Evolutionary conservation across 2,888 invertebrate genomes (phyloP).

Genomic region (Pristionchus mayeri): DNA sequence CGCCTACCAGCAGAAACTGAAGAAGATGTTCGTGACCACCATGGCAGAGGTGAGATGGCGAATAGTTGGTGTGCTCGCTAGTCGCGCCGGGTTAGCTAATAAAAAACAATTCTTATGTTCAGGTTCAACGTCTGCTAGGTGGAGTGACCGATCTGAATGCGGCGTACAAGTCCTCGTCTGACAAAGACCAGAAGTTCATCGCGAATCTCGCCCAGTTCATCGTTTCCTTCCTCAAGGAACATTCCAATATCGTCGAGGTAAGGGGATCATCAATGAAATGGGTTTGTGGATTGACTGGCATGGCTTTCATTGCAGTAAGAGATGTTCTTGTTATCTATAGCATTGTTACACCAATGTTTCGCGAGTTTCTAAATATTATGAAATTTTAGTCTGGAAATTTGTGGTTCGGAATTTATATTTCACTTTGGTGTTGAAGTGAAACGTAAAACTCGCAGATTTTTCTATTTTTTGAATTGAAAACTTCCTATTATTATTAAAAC

Average conservation of each 20-base stretch:
- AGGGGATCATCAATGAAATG: no score
- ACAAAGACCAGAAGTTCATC: conserved; percentile 94
- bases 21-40: conserved; percentile 90
- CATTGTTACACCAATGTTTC: no score
- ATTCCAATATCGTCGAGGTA: conserved; percentile 81
- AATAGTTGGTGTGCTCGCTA: not conserved
- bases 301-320: no score
- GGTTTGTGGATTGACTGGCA: no score
- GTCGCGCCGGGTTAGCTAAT: not conserved
- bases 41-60: conserved; percentile 86
- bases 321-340: no score
- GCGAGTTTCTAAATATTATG: no score
- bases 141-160: conserved; percentile 89
- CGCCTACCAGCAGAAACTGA: conserved; percentile 92
- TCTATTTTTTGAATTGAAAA: not conserved
- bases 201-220: conserved; percentile 97
- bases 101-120: not conserved
- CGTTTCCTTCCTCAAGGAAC: conserved; percentile 95
- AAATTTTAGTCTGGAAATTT: no score
- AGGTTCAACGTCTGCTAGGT: conserved; percentile 52
- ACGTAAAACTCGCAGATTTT: not conserved
- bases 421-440: not conserved
- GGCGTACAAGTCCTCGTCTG: conserved; percentile 92
- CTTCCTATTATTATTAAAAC: not conserved
- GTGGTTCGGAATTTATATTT: no score